Base-by-base conservation (phyloP, 1,140 invertebrate genomes). In the Aphidius gifuensis region DNA sequence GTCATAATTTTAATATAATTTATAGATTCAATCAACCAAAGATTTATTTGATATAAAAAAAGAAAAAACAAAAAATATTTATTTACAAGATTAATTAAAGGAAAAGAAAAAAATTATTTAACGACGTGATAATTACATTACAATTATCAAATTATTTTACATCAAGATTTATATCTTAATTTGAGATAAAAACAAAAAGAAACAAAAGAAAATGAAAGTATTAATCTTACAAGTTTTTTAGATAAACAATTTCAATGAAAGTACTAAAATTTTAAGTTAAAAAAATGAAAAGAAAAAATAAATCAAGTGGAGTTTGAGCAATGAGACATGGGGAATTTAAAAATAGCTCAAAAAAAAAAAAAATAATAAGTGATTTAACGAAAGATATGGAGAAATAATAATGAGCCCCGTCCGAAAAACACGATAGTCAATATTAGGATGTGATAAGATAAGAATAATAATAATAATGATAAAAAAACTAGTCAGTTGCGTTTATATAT, bases 341-440 rank as follows among this genome's bases (percentile, higher is more conserved):
- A 32, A 32, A 32, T 32, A 32, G 23, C 23, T 32, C 23, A 32
- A 32, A 32, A 58, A 59, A 43, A 50, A 42, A 21, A n/a, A 58
- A 57, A 57, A 51, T 5, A 39, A 58, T 60, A 64, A 53, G 50
- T 60, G 48, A 32, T 64, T 21, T 51, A 64, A 55, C 64, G 66
- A 58, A 43, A 62, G 39, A 64, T 57, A 67, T 55, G 45, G 50
- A 51, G 67, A 66, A 66, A 60, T 51, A 39, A 42, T 50, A 57
- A 57, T 60, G 54, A 73, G 67, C 75, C 71, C 69, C 69, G 76
- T 74, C 73, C 66, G 71, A 54, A 75, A 32, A 65, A 77, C 69
- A 72, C 69, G 76, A 80, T 80, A 80, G 79, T 81, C 78, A 81
- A 81, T 81, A 81, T 81, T 49, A 80, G 79, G 69, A 80, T 81